Evolutionary conservation across 2,113 vertebrate genomes (phyloP).

Genomic region (Gopherus flavomarginatus): DNA sequence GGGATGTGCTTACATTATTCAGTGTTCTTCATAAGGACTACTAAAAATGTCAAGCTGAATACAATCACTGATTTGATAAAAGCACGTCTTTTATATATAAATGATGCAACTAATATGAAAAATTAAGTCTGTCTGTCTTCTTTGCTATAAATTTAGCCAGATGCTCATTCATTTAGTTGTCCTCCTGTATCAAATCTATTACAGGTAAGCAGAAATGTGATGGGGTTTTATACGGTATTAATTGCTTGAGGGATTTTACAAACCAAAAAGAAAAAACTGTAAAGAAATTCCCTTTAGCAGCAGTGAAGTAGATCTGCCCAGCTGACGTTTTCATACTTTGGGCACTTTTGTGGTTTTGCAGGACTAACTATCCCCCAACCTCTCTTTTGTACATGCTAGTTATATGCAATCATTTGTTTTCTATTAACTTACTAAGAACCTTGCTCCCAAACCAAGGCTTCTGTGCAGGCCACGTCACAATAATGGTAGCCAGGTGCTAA

Average conservation of each 20-base stretch:
- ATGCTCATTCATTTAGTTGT: conserved; percentile 45
- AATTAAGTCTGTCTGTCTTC: conserved; percentile 41
- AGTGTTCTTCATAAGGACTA: not conserved
- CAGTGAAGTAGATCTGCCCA: not conserved
- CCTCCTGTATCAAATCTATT: conserved; percentile 25
- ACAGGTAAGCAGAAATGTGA: conserved; percentile 61
- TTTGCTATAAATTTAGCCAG: conserved; percentile 30
- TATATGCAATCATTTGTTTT: not conserved
- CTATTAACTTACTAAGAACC: not conserved
- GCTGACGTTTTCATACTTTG: not conserved
- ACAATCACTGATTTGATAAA: not conserved
- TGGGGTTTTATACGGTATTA: conserved; percentile 9
- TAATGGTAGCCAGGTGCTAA: not conserved
- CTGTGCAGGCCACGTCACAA: not conserved
- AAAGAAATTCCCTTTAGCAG: not conserved
- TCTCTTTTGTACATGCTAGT: not conserved
- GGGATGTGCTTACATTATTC: not conserved
- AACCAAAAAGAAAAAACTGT: not conserved
- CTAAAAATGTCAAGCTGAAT: conserved; percentile 30
- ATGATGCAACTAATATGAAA: conserved; percentile 49
- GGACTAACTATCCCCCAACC: conserved; percentile 26
- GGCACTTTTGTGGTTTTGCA: not conserved
- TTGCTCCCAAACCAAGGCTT: not conserved
- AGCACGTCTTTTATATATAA: conserved; percentile 25
- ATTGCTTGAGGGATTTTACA: conserved; percentile 40